Evolutionary conservation across 2,888 invertebrate genomes (phyloP).

Genomic region (Drosophila demipolita): DNA sequence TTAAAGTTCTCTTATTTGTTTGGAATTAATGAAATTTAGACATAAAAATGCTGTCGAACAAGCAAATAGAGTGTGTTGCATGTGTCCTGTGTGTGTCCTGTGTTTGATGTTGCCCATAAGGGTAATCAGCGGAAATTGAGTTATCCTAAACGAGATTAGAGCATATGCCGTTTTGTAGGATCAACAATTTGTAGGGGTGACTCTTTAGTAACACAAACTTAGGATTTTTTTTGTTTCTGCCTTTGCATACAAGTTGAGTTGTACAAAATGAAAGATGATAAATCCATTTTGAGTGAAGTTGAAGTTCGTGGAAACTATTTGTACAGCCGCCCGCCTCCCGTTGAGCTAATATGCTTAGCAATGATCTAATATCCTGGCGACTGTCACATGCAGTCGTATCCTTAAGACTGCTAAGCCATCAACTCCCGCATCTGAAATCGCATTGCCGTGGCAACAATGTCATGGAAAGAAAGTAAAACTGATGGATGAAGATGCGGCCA

Average conservation of each 20-base stretch:
- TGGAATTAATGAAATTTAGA: slow-evolving; percentile 79
- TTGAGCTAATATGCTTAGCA: slow-evolving; percentile 30
- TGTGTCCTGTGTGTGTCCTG: slow-evolving; percentile 36
- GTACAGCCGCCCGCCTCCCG: slow-evolving; percentile 33
- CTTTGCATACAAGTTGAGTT: slow-evolving; percentile 40
- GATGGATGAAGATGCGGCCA: slow-evolving; percentile 50
- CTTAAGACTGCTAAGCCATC: slow-evolving; percentile 28
- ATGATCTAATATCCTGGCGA: slow-evolving; percentile 54
- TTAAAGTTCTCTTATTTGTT: slow-evolving; percentile 57
- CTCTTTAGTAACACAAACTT: slow-evolving; percentile 33
- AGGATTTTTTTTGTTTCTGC: slow-evolving; percentile 30
- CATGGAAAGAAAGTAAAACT: slow-evolving; percentile 28
- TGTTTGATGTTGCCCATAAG: slow-evolving; percentile 63
- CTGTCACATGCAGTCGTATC: slow-evolving; percentile 47
- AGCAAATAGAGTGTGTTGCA: slow-evolving; percentile 39
- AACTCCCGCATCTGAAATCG: slow-evolving; percentile 48
- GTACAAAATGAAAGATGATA: neutral
- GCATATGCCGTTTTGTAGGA: slow-evolving; percentile 48
- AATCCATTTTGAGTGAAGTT: slow-evolving; percentile 3
- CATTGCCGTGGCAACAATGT: slow-evolving; percentile 29
- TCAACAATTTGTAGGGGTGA: slow-evolving; percentile 16
- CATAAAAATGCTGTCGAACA: slow-evolving; percentile 62
- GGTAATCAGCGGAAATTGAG: slow-evolving; percentile 76
- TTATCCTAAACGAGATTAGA: slow-evolving; percentile 66
- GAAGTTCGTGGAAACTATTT: slow-evolving; percentile 9